Percentiles rank a stretch among this genome's conserved stretches.
These are phyloP conservation scores for Drosophila nannoptera DNA, from an alignment of 1,140 invertebrate species.

Conservation along the genomic window DNA sequence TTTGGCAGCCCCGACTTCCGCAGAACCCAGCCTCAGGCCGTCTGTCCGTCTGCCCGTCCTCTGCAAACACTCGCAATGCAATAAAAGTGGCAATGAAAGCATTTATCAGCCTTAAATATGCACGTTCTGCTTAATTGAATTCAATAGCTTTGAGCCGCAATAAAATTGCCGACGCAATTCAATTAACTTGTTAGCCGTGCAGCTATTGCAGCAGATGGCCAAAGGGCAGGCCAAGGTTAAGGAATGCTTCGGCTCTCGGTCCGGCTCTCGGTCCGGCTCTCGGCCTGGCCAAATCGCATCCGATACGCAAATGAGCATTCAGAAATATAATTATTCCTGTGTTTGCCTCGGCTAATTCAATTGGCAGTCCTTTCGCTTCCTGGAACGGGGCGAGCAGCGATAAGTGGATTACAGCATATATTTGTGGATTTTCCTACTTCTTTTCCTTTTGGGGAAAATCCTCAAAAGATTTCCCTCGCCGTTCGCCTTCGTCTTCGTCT, in stretches of 20 bases:
- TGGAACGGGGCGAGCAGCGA: too few relatives aligned
- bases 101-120: constrained; percentile 18
- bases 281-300: not conserved
- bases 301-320: not conserved
- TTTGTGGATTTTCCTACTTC: too few relatives aligned
- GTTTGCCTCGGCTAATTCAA: not conserved
- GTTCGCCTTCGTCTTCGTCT: too few relatives aligned
- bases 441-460: too few relatives aligned
- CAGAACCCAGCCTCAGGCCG: not conserved
- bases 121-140: constrained; percentile 35
- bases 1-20: too few relatives aligned
- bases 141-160: constrained; percentile 45
- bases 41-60: not conserved
- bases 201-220: constrained; percentile 51
- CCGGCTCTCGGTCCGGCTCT: not conserved
- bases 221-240: constrained; percentile 18
- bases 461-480: too few relatives aligned
- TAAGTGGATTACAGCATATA: too few relatives aligned
- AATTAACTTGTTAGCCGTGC: constrained; percentile 50
- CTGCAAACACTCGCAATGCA: not conserved
- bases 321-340: not conserved
- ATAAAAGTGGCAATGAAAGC: constrained; percentile 1
- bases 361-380: not conserved
- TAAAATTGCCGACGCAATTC: constrained; percentile 49
- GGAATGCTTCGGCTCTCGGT: not conserved